These are phyloP conservation scores for Centropristis striata DNA, from an alignment of 2,113 vertebrate genomes.

Conservation along the genomic window DNA sequence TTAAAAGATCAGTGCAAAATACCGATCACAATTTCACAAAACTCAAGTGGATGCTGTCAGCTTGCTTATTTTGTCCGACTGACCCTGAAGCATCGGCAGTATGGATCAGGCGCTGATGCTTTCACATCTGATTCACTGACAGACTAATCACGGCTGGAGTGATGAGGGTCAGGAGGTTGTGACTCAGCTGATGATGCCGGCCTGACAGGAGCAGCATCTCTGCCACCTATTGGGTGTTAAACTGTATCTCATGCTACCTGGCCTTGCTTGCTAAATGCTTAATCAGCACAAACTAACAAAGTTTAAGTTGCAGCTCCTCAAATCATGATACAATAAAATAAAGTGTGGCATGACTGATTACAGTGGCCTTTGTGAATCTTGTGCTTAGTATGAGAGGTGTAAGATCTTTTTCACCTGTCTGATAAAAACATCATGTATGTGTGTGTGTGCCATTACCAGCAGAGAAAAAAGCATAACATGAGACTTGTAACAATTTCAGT, in stretches of 20 bases:
- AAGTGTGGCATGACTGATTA: not conserved
- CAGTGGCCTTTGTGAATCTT: not conserved
- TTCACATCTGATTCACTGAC: no score
- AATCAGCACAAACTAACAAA: not conserved
- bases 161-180: not conserved
- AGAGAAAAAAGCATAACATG: conserved; percentile 6
- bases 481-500: conserved; percentile 1
- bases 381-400: not conserved
- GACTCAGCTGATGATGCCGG: not conserved
- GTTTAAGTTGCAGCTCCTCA: no score
- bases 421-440: not conserved
- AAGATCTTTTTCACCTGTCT: not conserved
- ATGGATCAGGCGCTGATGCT: not conserved
- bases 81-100: not conserved
- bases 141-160: not conserved
- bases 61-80: not conserved
- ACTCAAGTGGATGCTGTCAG: not conserved
- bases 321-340: not conserved
- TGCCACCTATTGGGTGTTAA: conserved; percentile 20
- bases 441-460: not conserved
- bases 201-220: not conserved
- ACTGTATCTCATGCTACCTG: not conserved
- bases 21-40: not conserved
- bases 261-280: not conserved
- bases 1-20: not conserved